Conservation (phyloP, 2,797 vertebrate genomes). For the Falco columbarius region DNA sequence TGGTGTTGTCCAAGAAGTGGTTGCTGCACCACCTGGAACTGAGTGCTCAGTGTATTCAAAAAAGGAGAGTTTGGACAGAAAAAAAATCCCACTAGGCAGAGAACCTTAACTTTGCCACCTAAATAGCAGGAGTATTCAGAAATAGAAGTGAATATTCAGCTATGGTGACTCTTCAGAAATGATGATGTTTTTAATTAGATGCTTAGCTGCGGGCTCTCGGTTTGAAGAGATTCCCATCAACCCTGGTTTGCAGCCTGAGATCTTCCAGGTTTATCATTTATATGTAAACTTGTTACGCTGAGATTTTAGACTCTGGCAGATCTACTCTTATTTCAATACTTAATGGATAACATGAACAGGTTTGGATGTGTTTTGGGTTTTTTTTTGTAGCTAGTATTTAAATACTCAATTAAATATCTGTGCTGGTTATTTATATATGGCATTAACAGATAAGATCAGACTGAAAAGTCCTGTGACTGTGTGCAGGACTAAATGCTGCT, state of each 20-base stretch:
- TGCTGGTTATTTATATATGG: neutral
- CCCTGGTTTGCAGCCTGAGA: neutral
- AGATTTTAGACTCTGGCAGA: neutral
- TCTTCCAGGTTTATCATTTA: neutral
- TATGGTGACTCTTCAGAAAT: neutral
- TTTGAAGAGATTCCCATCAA: neutral
- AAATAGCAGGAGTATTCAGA: neutral
- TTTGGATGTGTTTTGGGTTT: neutral
- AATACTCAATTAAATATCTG: neutral
- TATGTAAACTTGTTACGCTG: neutral
- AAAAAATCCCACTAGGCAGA: neutral
- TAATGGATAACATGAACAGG: neutral
- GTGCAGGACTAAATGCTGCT: neutral
- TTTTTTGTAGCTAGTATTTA: neutral
- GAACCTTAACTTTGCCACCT: neutral
- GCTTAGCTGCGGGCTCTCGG: neutral
- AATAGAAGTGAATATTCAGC: neutral
- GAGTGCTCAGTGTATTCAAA: neutral
- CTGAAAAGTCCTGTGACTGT: constrained; percentile 12
- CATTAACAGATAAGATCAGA: constrained; percentile 35
- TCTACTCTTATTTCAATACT: neutral
- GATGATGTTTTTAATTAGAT: neutral
- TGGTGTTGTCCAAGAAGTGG: neutral
- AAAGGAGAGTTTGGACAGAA: neutral
- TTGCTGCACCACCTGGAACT: neutral